phyloP scores from a whole-genome alignment of 2,888 invertebrate species.

The Brachynemurus nebulosus region DNA sequence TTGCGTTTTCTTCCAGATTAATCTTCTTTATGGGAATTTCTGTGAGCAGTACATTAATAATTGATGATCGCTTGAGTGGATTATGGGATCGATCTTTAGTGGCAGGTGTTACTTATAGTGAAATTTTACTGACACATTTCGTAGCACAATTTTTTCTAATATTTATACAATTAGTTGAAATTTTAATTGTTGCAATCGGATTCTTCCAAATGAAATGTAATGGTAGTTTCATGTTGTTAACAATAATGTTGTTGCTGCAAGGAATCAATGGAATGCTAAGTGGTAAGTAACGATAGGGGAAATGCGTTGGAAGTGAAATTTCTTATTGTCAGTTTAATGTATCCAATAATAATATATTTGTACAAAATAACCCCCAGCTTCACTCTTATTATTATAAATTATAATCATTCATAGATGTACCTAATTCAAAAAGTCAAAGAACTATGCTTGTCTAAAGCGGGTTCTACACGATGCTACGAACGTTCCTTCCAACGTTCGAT shows the following conservation, averaged over 20 bases:
- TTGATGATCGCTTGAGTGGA: conserved; percentile 67
- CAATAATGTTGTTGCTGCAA: conserved; percentile 49
- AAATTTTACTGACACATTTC: conserved; percentile 72
- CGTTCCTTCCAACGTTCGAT: too few species aligned
- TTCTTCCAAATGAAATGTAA: conserved; percentile 45
- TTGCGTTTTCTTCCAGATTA: conserved; percentile 1
- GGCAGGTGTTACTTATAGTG: conserved; percentile 66
- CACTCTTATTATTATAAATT: too few species aligned
- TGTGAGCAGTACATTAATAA: conserved; percentile 69
- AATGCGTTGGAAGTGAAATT: too few species aligned
- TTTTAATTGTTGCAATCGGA: conserved; percentile 45
- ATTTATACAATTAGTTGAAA: conserved; percentile 47
- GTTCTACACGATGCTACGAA: too few species aligned
- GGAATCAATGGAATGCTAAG: conserved; percentile 78
- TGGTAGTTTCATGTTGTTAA: conserved; percentile 46
- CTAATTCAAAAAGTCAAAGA: too few species aligned
- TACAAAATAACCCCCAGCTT: too few species aligned
- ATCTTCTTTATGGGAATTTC: conserved; percentile 28
- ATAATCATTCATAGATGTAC: too few species aligned
- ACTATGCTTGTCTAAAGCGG: too few species aligned
- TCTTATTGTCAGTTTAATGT: too few species aligned
- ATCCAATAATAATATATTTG: too few species aligned
- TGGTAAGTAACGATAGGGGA: conserved; percentile 42
- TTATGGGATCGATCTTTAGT: conserved; percentile 78
- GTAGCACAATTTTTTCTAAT: conserved; percentile 61